Base-by-base conservation (phyloP, 2,888 invertebrate species). In the Linnaemya tessellans region DNA sequence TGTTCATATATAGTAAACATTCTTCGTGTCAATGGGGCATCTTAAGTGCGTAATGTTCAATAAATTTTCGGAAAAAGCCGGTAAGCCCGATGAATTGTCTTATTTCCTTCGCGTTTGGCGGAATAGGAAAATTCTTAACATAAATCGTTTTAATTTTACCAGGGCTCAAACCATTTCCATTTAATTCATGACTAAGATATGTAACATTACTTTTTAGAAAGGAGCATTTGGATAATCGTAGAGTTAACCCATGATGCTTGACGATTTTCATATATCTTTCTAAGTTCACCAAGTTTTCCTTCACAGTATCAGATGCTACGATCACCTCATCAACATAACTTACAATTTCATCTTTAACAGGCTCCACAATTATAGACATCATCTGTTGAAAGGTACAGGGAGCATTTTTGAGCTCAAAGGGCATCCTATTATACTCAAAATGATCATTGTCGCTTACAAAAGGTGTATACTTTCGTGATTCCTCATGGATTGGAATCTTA, bases 41-140 rank as follows among this genome's bases (percentile, higher is more conserved):
- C n/a, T n/a, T n/a, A n/a, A n/a, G n/a, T n/a, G 43, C 43, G n/a
- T 46, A 46, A 5, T 46, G 11, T n/a, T n/a, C n/a, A n/a, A n/a
- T n/a, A n/a, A 35, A 35, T 35, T 89, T 90, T 7, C 90, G 70
- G 51, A 90, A 90, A 77, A 88, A 91, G 0, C 86, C 86, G 0
- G 90, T 89, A 0, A 91, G 65, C n/a, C 90, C 90, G 73, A 90
- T 60, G 73, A 90, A 70, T 1, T 43, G 25, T 56, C 56, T 58
- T 1, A 78, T 7, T 13, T 78, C 67, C 13, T 4, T 49, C 0
- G 38, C 67, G 51, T 87, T 89, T 0, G 25, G 84, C 11, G 90
- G 89, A 2, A 60, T 38, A 5, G 88, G 85, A 43, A 89, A 87
- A n/a, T 88, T 82, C 15, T 65, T 41, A 13, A 91, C 67, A 1